Evolutionary conservation across 2,113 vertebrate genomes (phyloP).

Genomic region (Sinocyclocheilus anshuiensis): DNA sequence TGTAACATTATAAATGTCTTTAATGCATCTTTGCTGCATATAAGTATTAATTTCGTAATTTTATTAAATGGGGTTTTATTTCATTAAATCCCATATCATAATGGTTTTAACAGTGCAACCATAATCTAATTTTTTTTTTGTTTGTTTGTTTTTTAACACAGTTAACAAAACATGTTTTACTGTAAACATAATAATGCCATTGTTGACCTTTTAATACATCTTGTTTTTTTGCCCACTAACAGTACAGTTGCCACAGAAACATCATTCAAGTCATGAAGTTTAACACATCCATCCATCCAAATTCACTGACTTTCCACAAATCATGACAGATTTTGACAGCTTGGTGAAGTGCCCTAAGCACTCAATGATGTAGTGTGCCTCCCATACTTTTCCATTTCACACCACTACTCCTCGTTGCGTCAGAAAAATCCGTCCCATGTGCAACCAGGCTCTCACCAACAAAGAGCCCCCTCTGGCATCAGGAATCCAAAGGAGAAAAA

Average conservation of each 20-base stretch:
- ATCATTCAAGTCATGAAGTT: conserved; percentile 14
- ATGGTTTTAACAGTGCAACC: no score
- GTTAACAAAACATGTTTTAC: not conserved
- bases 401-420: conserved; percentile 35
- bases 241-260: conserved; percentile 11
- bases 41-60: not conserved
- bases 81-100: no score
- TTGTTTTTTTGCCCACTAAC: not conserved
- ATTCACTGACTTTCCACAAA: conserved; percentile 26
- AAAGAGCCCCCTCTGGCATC: conserved; percentile 5
- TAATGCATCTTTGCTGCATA: not conserved
- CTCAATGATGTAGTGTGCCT: conserved; percentile 28
- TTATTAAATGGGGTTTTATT: no score
- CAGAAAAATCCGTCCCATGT: conserved; percentile 24
- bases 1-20: not conserved
- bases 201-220: not conserved
- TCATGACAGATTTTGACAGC: conserved; percentile 44
- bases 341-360: conserved; percentile 27
- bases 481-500: not conserved
- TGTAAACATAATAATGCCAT: not conserved
- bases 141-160: not conserved
- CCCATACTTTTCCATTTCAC: conserved; percentile 42
- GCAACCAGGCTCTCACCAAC: conserved; percentile 8
- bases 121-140: no score
- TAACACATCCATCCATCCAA: conserved; percentile 10